Base-by-base conservation (phyloP, 2,888 invertebrate genomes). In the Pammene aurita region DNA sequence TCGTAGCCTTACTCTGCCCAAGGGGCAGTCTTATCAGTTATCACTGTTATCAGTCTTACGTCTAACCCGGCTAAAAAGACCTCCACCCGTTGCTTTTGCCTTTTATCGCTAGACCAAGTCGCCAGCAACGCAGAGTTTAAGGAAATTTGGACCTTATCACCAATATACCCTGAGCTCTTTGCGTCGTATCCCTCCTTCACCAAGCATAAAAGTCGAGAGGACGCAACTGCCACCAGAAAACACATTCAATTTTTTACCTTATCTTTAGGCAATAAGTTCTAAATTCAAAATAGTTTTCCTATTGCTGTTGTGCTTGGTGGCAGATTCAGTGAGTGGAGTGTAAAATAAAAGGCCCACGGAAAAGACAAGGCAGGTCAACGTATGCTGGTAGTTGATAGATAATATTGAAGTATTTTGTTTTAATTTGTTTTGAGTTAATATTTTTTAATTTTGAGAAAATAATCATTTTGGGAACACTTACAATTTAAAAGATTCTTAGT, bases 1-100 rank as follows among this genome's bases (percentile, higher is more conserved):
- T 26, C 26, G 26, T 26, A 78, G 81, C 78, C 79, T 78, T 77
- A 77, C 78, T 80, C 77, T 79, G 79, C 75, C 77, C 66, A 75
- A 78, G 79, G 73, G 42, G 42, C 42, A 11, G 76, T 13, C 81
- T 83, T 83, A 83, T 82, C n/a, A n/a, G n/a, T n/a, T n/a, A n/a
- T n/a, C n/a, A n/a, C n/a, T n/a, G n/a, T n/a, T n/a, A n/a, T n/a
- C 83, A 81, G 78, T 71, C 72, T 67, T 18, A 41, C 64, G 44
- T 71, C 82, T 77, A 79, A 80, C 79, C 76, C 78, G 74, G 9
- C 11, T n/a, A 11, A 60, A 78, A 77, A 69, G 77, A 75, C 65
- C 80, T 72, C 44, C 73, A 54, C 56, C 61, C 73, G 54, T 73
- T 64, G 68, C 35, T 6, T n/a, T 35, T 52, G 55, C 67, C 66